A percentile compares a stretch with the other conserved stretches of the same genome.
Evolutionary conservation across 2,888 invertebrate genomes (phyloP).

Genomic region (Lissonota sp.): DNA sequence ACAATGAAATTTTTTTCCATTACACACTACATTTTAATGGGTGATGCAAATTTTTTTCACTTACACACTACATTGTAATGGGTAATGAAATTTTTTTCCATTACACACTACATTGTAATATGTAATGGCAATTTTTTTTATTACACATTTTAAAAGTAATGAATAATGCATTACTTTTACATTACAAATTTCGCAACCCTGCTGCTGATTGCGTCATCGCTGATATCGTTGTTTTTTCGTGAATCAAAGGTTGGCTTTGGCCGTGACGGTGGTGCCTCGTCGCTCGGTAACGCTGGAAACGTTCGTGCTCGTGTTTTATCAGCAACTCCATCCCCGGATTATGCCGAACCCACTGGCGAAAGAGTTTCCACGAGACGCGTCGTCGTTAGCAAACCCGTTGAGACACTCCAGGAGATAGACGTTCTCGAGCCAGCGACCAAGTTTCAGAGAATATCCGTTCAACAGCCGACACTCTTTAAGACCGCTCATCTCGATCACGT

Average conservation of each 20-base stretch:
- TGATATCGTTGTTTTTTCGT: too few relatives aligned
- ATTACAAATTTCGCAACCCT: too few relatives aligned
- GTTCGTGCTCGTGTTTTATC: slow-evolving; percentile 86
- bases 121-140: too few relatives aligned
- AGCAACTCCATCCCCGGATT: slow-evolving; percentile 85
- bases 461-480: slow-evolving; percentile 85
- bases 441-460: slow-evolving; percentile 85
- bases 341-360: slow-evolving; percentile 85
- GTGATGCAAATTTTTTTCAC: too few relatives aligned
- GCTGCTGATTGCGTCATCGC: too few relatives aligned
- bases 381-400: slow-evolving; percentile 87
- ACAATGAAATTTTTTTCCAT: not conserved
- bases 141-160: too few relatives aligned
- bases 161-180: too few relatives aligned
- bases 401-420: slow-evolving; percentile 86
- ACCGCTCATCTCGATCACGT: slow-evolving; percentile 84
- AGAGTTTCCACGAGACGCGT: slow-evolving; percentile 86
- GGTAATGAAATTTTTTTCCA: too few relatives aligned
- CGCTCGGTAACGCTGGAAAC: slow-evolving; percentile 83
- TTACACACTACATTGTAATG: too few relatives aligned
- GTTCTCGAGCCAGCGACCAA: slow-evolving; percentile 87
- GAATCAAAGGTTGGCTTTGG: slow-evolving; percentile 78
- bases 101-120: too few relatives aligned
- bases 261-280: slow-evolving; percentile 78
- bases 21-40: too few relatives aligned